phyloP scores from a whole-genome alignment of 2,888 invertebrate species.

The Cyrtodaria siliqua region DNA sequence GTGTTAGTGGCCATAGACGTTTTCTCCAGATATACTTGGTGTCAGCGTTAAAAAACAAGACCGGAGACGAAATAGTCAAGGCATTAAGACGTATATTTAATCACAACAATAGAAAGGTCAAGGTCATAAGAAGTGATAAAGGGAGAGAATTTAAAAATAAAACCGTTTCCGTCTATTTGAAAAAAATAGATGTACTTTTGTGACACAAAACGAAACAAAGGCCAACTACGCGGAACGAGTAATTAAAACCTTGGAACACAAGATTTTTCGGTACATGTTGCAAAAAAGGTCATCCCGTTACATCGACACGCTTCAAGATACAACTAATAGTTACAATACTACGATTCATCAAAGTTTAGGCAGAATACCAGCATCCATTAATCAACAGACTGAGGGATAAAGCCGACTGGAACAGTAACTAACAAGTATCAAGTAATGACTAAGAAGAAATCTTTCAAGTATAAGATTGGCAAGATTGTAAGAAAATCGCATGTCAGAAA shows the following conservation, averaged over 20 bases:
- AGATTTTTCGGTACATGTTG: slow-evolving; percentile 29
- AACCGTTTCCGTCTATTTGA: neutral
- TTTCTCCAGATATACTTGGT: slow-evolving; percentile 3
- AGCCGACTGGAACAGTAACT: too few relatives aligned
- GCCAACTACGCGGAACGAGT: slow-evolving; percentile 37
- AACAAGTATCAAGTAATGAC: too few relatives aligned
- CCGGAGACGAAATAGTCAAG: neutral
- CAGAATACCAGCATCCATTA: slow-evolving; percentile 21
- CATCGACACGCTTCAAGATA: slow-evolving; percentile 19
- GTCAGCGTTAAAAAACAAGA: neutral
- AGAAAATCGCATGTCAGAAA: neutral
- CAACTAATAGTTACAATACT: slow-evolving; percentile 35
- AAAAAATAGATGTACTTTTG: slow-evolving; percentile 13
- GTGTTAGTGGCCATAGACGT: slow-evolving; percentile 23
- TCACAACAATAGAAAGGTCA: neutral
- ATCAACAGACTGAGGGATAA: too few relatives aligned
- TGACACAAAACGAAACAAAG: slow-evolving; percentile 22
- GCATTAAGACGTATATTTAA: neutral
- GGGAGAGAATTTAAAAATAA: slow-evolving; percentile 14
- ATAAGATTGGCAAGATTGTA: neutral
- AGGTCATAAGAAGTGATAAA: slow-evolving; percentile 9
- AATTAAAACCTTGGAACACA: slow-evolving; percentile 26
- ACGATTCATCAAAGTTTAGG: slow-evolving; percentile 36
- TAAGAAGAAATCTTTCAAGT: neutral
- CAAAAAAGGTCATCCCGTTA: slow-evolving; percentile 20